Evolutionary conservation across 1,140 invertebrate species (phyloP).

Genomic region (Temnothorax curvispinosus): DNA sequence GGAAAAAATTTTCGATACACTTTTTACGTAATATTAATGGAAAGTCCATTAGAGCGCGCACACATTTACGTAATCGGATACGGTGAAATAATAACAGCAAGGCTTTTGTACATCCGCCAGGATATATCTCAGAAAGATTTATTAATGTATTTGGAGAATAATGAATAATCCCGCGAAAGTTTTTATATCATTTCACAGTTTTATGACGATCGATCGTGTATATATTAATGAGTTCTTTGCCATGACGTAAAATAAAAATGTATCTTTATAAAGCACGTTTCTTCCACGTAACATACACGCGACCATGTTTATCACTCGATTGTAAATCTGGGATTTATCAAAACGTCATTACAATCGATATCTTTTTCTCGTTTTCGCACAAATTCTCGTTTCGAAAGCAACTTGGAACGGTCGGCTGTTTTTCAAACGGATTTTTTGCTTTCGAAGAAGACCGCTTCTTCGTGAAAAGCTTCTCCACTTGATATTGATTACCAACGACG

Average conservation of each 20-base stretch:
- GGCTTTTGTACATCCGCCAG: neutral
- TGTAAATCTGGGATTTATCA: constrained; percentile 5
- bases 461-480: constrained; percentile 35
- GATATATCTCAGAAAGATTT: neutral
- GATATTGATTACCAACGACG: constrained; percentile 37
- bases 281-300: neutral
- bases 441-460: constrained; percentile 40
- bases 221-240: neutral
- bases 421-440: constrained; percentile 43
- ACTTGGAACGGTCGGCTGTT: neutral
- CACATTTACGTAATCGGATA: constrained; percentile 22
- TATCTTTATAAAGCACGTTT: neutral
- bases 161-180: constrained; percentile 6
- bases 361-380: neutral
- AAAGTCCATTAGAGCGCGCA: constrained; percentile 12
- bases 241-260: neutral
- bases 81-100: neutral
- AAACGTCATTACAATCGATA: neutral
- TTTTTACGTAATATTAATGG: constrained; percentile 11
- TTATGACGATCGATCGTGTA: neutral
- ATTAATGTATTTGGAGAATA: constrained; percentile 20
- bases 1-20: neutral
- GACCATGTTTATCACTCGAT: neutral
- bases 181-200: constrained; percentile 11
- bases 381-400: constrained; percentile 28